These are phyloP conservation scores for Eristalis arbustorum DNA, from an alignment of 2,888 invertebrate genomes.

Conservation along the genomic window DNA sequence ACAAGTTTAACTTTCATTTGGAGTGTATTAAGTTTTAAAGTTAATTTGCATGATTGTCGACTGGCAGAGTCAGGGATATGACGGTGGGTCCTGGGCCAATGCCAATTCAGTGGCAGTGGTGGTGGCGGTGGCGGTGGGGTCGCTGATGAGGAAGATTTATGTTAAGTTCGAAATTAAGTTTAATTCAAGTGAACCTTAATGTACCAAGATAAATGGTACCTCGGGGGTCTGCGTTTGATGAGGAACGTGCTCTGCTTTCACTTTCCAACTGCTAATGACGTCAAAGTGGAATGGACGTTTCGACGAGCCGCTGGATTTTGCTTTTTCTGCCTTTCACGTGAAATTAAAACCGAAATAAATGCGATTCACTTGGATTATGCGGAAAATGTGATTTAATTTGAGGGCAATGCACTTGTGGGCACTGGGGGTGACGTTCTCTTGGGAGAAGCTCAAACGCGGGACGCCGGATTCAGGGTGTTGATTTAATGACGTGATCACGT, in stretches of 20 bases:
- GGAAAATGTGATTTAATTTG: no score
- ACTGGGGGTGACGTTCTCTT: no score
- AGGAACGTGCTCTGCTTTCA: not conserved
- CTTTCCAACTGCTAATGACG: not conserved
- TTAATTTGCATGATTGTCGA: conserved; percentile 11
- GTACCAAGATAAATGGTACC: not conserved
- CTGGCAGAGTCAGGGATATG: not conserved
- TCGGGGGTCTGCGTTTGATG: not conserved
- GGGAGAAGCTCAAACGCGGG: no score
- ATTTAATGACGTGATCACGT: no score
- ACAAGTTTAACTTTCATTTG: conserved; percentile 17
- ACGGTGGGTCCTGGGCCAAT: not conserved
- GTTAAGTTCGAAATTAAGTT: conserved; percentile 20
- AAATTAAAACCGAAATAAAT: no score
- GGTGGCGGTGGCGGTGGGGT: no score
- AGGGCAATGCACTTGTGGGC: no score
- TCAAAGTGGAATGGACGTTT: not conserved
- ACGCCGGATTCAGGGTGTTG: no score
- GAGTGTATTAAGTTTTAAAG: conserved; percentile 6
- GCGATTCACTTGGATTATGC: no score
- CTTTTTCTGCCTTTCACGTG: no score
- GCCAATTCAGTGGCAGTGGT: not conserved
- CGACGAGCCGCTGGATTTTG: no score
- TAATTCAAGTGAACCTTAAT: not conserved
- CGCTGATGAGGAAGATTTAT: conserved; percentile 15